Evolutionary conservation across 2,797 vertebrate species (phyloP).

Genomic region (Pristis pectinata): DNA sequence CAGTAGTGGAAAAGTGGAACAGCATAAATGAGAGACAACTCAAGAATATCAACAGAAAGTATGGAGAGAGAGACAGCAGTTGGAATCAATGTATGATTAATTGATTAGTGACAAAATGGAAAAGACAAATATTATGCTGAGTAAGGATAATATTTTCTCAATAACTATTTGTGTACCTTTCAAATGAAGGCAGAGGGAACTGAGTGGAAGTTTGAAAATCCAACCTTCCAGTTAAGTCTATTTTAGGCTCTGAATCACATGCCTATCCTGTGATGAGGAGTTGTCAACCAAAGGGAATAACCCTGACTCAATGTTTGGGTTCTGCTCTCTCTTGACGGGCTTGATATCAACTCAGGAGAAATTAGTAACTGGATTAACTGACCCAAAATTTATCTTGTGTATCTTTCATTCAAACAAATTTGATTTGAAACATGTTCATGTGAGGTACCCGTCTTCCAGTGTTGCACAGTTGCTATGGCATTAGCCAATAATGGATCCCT

Average conservation of each 20-base stretch:
- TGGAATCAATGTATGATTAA: not conserved
- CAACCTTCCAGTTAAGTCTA: not conserved
- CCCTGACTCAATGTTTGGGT: not conserved
- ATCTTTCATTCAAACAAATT: not conserved
- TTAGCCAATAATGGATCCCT: too few relatives aligned
- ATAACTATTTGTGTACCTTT: not conserved
- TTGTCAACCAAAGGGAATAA: not conserved
- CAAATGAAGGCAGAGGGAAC: not conserved
- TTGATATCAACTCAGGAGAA: not conserved
- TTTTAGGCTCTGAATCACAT: not conserved
- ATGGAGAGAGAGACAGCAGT: not conserved
- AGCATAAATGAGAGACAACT: not conserved
- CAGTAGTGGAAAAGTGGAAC: not conserved
- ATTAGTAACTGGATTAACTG: not conserved
- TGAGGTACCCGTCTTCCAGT: not conserved
- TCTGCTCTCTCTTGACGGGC: too few relatives aligned
- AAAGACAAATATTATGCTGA: not conserved
- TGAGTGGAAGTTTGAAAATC: not conserved
- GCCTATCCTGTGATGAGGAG: not conserved
- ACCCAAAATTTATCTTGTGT: too few relatives aligned
- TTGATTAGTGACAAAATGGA: not conserved
- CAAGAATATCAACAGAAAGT: not conserved
- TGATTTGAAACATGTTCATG: not conserved
- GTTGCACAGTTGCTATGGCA: too few relatives aligned
- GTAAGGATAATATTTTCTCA: not conserved